phyloP scores from a whole-genome alignment of 2,113 vertebrate species.

The Pavo muticus region DNA sequence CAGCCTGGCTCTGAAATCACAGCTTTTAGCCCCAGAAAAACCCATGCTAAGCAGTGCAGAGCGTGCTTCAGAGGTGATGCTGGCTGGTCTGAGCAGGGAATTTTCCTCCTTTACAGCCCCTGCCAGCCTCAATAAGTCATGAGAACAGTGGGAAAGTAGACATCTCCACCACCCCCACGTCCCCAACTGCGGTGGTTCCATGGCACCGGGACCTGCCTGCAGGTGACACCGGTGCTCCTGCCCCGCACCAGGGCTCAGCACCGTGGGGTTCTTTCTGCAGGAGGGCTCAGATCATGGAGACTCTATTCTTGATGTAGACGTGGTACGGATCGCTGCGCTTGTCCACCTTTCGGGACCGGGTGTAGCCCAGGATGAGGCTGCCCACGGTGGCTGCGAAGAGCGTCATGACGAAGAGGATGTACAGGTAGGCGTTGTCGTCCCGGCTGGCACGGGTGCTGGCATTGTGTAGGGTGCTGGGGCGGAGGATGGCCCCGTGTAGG shows the following conservation, averaged over 20 bases:
- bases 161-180: no score
- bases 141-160: rapidly evolving
- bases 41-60: rapidly evolving
- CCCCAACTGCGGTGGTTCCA: neutral
- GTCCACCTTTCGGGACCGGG: constrained; percentile 79
- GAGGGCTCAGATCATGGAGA: constrained; percentile 77
- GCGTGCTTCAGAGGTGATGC: rapidly evolving
- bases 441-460: rapidly evolving
- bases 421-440: constrained; percentile 79
- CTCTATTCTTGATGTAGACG: constrained; percentile 82
- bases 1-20: neutral
- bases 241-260: rapidly evolving
- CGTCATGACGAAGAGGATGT: constrained; percentile 84
- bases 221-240: neutral
- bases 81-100: rapidly evolving
- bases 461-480: rapidly evolving
- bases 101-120: neutral
- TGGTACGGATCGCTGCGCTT: constrained; percentile 82
- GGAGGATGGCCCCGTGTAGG: constrained; percentile 22
- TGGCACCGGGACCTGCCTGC: rapidly evolving
- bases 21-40: neutral
- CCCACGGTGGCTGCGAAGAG: constrained; percentile 80
- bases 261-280: neutral
- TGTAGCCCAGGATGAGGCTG: constrained; percentile 83
- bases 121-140: rapidly evolving